Evolutionary conservation across 2,113 vertebrate genomes (phyloP), one percentile per base, ranked within the genome.

Genomic region (Notiomystis cincta): DNA sequence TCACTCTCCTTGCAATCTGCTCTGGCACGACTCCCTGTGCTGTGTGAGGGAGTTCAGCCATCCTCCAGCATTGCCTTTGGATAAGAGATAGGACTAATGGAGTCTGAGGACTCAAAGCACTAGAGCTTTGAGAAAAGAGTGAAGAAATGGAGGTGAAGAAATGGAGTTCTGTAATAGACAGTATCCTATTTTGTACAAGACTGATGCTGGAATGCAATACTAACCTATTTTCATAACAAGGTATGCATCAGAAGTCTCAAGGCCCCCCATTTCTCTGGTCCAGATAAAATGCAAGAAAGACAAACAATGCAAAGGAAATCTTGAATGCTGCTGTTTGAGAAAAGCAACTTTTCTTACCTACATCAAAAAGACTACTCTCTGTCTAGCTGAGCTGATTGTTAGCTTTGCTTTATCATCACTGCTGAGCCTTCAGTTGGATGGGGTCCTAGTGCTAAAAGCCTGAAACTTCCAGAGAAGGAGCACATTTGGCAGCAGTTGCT

Each of bases 391-490:
- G 89, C 94, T 57, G 92, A 80, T 23, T 71, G 11, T 91, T 91
- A 95, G 82, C 88, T 95, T 94, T 97, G 96, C 94, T 98, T 97
- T 97, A 97, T 98, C 96, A 97, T 97, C 77, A 87, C 64, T 69
- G 89, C 82, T 90, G 94, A 93, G 87, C 89, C 67, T 97, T 91
- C 95, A 97, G 78, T 50, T 98, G 97, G 98, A 98, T 69, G 54
- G 75, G 78, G 82, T 98, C 97, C 92, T 90, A 90, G 81, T 48
- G 38, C 84, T 98, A 97, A 98, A 97, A 98, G 97, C 96, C 87
- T 97, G 80, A 71, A 83, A 42, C 60, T 95, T 97, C 47, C 87
- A 93, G 87, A 95, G 90, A 89, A 93, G 89, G 47, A 82, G 53
- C 16, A 61, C 53, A 73, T 91, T 96, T 98, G 97, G 95, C 97